phyloP scores from a whole-genome alignment of 2,113 vertebrate genomes.

The Calypte anna region DNA sequence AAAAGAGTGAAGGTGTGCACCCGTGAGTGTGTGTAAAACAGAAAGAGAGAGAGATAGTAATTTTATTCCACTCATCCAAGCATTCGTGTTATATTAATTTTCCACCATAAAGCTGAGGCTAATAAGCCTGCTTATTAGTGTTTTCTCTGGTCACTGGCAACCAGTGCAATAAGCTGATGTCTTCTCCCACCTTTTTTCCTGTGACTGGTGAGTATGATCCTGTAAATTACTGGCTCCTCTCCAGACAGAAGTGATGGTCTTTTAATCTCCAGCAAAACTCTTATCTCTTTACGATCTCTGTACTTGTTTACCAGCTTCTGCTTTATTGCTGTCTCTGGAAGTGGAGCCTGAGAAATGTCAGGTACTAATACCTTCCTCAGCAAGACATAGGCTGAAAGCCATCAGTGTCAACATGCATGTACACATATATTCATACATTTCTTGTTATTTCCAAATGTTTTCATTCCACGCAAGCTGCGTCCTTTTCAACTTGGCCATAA shows the following conservation, averaged over 20 bases:
- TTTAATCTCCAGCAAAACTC: background rate
- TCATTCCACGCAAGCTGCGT: background rate
- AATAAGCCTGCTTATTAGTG: background rate
- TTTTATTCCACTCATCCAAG: background rate
- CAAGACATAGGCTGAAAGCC: background rate
- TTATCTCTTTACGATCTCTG: rapidly evolving
- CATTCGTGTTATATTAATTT: background rate
- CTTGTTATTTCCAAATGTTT: background rate
- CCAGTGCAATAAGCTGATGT: background rate
- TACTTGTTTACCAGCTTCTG: background rate
- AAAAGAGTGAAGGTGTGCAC: background rate
- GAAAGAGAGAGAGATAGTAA: background rate
- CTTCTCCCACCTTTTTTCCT: background rate
- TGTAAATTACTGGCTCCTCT: background rate
- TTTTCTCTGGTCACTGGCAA: background rate
- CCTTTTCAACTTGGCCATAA: background rate
- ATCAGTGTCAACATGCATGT: background rate
- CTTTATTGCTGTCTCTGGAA: background rate
- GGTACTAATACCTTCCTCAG: background rate
- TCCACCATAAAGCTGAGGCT: background rate
- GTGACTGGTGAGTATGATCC: background rate
- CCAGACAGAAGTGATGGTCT: background rate
- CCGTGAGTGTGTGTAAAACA: background rate
- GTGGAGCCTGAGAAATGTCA: background rate
- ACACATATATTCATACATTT: background rate